Evolutionary conservation across 2,797 vertebrate species (phyloP).

Genomic region (Gallinago nigripennis): DNA sequence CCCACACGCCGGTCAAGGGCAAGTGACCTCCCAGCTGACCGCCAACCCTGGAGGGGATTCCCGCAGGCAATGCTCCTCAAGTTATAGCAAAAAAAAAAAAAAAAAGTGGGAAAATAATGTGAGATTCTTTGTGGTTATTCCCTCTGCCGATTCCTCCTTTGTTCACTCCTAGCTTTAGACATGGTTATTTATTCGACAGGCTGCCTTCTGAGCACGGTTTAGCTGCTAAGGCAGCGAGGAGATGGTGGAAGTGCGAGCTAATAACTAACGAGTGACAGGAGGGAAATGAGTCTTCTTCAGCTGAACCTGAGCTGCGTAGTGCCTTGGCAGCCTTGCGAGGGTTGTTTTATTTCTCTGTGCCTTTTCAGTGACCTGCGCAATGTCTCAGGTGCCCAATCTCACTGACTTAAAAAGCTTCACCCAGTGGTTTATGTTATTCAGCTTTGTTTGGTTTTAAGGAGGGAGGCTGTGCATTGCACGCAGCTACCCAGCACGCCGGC

Average conservation of each 20-base stretch:
- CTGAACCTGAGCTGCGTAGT: rapidly evolving
- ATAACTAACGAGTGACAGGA: no score
- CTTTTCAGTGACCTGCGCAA: not conserved
- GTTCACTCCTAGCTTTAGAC: not conserved
- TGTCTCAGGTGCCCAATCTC: not conserved
- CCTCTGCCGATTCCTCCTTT: rapidly evolving
- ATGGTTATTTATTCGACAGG: rapidly evolving
- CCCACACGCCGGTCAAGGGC: not conserved
- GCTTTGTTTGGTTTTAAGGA: not conserved
- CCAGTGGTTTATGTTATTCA: not conserved
- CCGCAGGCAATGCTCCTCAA: not conserved
- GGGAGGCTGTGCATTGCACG: not conserved
- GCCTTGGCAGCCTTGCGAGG: not conserved
- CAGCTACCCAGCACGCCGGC: rapidly evolving
- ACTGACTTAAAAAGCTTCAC: not conserved
- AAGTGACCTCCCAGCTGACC: not conserved
- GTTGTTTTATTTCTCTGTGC: not conserved
- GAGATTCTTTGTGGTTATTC: not conserved
- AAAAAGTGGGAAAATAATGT: not conserved
- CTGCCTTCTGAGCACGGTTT: not conserved
- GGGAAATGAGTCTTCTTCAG: not conserved
- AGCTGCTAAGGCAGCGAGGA: not conserved
- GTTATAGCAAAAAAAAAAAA: not conserved
- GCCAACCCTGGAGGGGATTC: not conserved
- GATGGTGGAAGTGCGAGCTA: not conserved